Evolutionary conservation across 2,113 vertebrate genomes (phyloP), one percentile per base, ranked within the genome.

Genomic region (Lophochroa leadbeateri): DNA sequence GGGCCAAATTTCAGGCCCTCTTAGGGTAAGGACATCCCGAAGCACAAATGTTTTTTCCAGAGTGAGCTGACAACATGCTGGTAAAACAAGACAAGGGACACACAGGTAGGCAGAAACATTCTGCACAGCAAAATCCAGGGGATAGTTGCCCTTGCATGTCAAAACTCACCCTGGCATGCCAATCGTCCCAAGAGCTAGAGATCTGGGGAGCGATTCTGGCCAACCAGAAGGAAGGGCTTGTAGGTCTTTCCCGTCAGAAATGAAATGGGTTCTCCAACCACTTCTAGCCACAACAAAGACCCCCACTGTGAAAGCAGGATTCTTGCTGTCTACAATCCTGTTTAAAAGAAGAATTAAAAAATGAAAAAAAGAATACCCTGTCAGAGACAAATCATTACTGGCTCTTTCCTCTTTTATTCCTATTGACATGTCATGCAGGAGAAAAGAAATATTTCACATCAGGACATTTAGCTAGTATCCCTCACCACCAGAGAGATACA

Each of bases 91-190:
- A 69, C 0, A 3, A 55, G 31, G 8, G 15, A 55, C 21, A 74
- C 7, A 60, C 10, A 72, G n/a, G 37, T 9, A 72, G 14, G 28
- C 13, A 71, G 44, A 81, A 93, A 72, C 14, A 27, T 33, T 25
- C 47, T 27, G 24, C 18, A 60, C 17, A 75, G 19, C 10, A 80
- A 78, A 86, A 70, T 68, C 50, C 24, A 70, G 19, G 25, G 6
- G 7, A 46, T 1, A 90, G 21, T 7, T 67, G 37, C 19, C 20
- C 70, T 71, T 88, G 65, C 9, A 50, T 33, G 49, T 60, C 2
- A 1, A 72, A 76, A 97, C 97, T 98, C 91, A 99, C 99, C 99
- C 99, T 12, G 99, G 97, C 99, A 99, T 99, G 74, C 99, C 99
- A 53, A 99, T 20, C 4, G 95, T 78, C 19, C 99, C 99, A 92